These are phyloP conservation scores for Nebria salina DNA, from an alignment of 2,888 invertebrate genomes.

Conservation along the genomic window DNA sequence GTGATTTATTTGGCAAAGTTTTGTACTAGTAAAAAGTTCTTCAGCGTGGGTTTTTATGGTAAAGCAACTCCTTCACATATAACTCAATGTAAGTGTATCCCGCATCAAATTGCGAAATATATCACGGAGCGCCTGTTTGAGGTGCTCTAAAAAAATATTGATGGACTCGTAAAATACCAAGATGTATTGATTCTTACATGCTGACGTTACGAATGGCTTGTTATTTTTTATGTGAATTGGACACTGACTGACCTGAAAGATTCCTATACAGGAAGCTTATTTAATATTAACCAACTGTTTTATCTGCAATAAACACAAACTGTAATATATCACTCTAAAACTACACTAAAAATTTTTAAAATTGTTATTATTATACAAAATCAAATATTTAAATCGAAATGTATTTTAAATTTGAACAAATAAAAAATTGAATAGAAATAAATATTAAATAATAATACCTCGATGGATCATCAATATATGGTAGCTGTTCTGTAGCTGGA, in stretches of 20 bases:
- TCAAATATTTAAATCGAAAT: too few relatives aligned
- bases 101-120: conserved; percentile 11
- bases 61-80: conserved; percentile 2
- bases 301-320: too few relatives aligned
- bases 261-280: too few relatives aligned
- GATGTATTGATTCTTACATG: conserved; percentile 7
- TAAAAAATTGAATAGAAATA: too few relatives aligned
- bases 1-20: neutral
- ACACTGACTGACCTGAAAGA: too few relatives aligned
- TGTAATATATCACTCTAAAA: too few relatives aligned
- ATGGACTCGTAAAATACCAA: neutral
- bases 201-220: neutral
- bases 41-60: neutral
- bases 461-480: neutral
- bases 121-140: neutral
- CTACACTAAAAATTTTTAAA: too few relatives aligned
- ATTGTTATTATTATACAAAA: too few relatives aligned
- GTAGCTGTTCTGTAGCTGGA: neutral
- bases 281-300: too few relatives aligned
- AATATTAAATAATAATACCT: too few relatives aligned
- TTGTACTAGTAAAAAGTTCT: neutral
- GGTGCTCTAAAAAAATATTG: conserved; percentile 8
- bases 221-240: neutral
- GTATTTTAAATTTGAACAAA: too few relatives aligned
- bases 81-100: neutral